Conservation (phyloP, 2,113 vertebrate genomes). For the Bombycilla garrulus region DNA sequence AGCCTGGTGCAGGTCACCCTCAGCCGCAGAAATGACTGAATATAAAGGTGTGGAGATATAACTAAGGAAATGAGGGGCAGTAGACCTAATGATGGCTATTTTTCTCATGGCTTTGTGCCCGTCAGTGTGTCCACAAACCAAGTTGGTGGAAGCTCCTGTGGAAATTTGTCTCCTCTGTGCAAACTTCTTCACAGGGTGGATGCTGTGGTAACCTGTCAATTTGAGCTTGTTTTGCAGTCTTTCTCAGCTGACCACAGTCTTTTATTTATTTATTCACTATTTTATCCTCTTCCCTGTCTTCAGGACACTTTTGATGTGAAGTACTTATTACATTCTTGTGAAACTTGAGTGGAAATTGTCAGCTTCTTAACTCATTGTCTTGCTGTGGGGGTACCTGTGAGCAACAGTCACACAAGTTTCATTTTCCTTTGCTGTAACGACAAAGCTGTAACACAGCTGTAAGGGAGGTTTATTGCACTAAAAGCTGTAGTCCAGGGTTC, state of each 20-base stretch:
- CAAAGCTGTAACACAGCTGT: background rate
- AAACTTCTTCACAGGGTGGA: background rate
- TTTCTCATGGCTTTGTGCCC: background rate
- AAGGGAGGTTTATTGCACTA: rapidly evolving
- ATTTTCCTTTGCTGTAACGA: background rate
- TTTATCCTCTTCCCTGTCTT: background rate
- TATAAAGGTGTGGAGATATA: background rate
- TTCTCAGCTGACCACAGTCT: background rate
- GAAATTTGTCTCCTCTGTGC: background rate
- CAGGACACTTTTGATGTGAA: rapidly evolving
- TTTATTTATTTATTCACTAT: background rate
- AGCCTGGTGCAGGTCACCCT: background rate
- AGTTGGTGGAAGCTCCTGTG: background rate
- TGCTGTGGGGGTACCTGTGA: background rate
- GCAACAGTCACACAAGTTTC: background rate
- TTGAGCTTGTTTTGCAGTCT: background rate
- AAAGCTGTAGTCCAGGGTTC: background rate
- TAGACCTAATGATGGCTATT: background rate
- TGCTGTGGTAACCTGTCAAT: background rate
- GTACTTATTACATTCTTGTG: background rate
- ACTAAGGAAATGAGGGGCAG: background rate
- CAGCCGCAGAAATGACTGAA: background rate
- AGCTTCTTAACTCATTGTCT: background rate
- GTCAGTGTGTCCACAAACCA: rapidly evolving
- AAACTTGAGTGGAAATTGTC: background rate